Base-by-base conservation (phyloP, 1,140 invertebrate genomes). In the Choristoneura fumiferana region DNA sequence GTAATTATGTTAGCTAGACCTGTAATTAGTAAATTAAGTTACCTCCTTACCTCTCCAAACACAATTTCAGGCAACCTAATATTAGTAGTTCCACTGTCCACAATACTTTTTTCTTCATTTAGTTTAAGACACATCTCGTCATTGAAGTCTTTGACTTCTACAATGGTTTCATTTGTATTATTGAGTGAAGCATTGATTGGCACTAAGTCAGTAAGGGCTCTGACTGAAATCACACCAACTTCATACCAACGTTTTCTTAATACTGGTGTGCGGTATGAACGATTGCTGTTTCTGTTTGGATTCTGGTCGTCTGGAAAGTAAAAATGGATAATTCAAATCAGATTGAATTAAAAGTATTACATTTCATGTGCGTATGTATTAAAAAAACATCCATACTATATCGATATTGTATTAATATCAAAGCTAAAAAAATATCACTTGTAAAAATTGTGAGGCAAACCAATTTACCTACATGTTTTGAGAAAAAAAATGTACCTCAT, bases 31-130 rank as follows among this genome's bases (percentile, higher is more conserved):
- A n/a, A n/a, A n/a, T n/a, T n/a, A n/a, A n/a, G n/a, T n/a, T n/a
- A n/a, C n/a, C n/a, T 18, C 12, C 61, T 22, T 67, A 83, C 84
- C 71, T 81, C 63, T 69, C 68, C 71, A 68, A 78, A 86, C 34
- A 84, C 58, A 13, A 54, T 52, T 62, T 86, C 73, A 6, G 82
- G 84, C 34, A 87, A 59, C 56, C 78, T 76, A 55, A 87, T 86
- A 68, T 84, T 81, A 15, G 84, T 87, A 9, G 84, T 87, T 1
- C 84, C 84, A 49, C 81, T 84, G 39, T 87, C 84, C 8, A 86
- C 76, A 43, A 87, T 87, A 63, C 82, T 84, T 60, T 87, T 87
- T 54, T 84, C 74, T 37, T 67, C 58, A 62, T 85, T 87, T 9
- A 87, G 57, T 55, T 70, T 69, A 9, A 63, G 55, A 38, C 84